Evolutionary conservation across 2,888 invertebrate species (phyloP).

Genomic region (Chymomyza caudatula): DNA sequence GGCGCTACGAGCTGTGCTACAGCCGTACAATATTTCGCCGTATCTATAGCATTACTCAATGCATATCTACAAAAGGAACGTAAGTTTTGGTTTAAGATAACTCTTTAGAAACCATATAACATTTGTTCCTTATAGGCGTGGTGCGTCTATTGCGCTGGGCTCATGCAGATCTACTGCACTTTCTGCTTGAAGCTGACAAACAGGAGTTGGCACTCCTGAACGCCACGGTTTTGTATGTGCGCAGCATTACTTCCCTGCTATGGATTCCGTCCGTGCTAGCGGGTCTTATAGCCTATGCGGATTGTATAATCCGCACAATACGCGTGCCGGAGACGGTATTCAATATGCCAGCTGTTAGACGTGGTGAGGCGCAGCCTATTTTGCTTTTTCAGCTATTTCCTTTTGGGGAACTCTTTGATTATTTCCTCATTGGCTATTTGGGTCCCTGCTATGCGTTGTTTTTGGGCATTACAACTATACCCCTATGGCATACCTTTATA

Average conservation of each 20-base stretch:
- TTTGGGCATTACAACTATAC: slow-evolving; percentile 58
- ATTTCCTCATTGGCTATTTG: slow-evolving; percentile 58
- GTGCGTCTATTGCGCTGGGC: slow-evolving; percentile 45
- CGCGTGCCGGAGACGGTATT: slow-evolving; percentile 63
- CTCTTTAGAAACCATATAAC: no score
- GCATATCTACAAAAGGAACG: slow-evolving; percentile 57
- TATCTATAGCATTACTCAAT: slow-evolving; percentile 59
- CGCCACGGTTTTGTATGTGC: slow-evolving; percentile 48
- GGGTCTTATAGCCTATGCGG: slow-evolving; percentile 48
- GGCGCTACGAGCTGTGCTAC: slow-evolving; percentile 62
- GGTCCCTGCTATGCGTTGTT: slow-evolving; percentile 55
- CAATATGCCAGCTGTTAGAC: slow-evolving; percentile 50
- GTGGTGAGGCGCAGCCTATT: slow-evolving; percentile 56
- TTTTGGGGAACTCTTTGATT: slow-evolving; percentile 59
- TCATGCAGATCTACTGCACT: slow-evolving; percentile 45
- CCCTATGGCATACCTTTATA: slow-evolving; percentile 72
- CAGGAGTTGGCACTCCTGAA: slow-evolving; percentile 45
- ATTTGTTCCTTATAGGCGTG: slow-evolving; percentile 37
- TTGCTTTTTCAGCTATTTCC: slow-evolving; percentile 65
- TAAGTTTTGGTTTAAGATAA: no score
- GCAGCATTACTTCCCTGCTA: slow-evolving; percentile 44
- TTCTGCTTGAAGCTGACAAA: slow-evolving; percentile 46
- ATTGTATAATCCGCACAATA: slow-evolving; percentile 59
- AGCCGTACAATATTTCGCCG: slow-evolving; percentile 57
- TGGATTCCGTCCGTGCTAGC: slow-evolving; percentile 58